These are phyloP conservation scores for Melanargia galathea DNA, from an alignment of 2,888 invertebrate species.

Conservation along the genomic window DNA sequence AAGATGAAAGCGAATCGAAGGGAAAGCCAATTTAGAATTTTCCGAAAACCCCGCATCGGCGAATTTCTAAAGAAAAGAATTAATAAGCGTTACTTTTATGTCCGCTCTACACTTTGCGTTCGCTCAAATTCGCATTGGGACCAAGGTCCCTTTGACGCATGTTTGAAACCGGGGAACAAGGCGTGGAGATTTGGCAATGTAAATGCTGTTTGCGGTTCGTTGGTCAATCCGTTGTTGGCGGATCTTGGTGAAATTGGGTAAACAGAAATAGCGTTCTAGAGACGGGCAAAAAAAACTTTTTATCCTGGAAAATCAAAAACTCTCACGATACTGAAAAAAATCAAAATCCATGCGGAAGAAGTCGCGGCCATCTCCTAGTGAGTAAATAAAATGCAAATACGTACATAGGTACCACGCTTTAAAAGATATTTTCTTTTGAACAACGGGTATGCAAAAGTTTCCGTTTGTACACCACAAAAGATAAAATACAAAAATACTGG, in stretches of 20 bases:
- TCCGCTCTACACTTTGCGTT: no score
- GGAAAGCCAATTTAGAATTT: constrained; percentile 22
- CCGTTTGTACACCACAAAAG: constrained; percentile 21
- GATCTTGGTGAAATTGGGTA: no score
- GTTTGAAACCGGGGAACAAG: no score
- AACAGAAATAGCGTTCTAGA: background rate
- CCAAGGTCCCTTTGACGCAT: no score
- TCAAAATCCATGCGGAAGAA: background rate
- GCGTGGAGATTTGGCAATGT: no score
- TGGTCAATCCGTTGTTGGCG: no score
- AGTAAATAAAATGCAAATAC: background rate
- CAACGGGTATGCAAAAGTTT: constrained; percentile 23
- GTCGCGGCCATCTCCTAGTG: background rate
- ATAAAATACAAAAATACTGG: constrained; percentile 15
- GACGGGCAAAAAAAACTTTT: background rate
- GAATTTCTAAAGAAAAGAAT: constrained; percentile 25
- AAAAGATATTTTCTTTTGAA: constrained; percentile 22
- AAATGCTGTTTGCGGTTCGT: no score
- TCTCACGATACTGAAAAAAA: background rate
- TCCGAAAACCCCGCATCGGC: constrained; percentile 1
- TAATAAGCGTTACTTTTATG: constrained; percentile 20
- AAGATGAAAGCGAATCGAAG: constrained; percentile 21
- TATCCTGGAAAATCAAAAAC: background rate
- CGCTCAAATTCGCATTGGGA: no score
- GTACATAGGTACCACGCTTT: constrained; percentile 9